Base-by-base conservation (phyloP, 2,113 vertebrate genomes). In the Thomomys bottae region DNA sequence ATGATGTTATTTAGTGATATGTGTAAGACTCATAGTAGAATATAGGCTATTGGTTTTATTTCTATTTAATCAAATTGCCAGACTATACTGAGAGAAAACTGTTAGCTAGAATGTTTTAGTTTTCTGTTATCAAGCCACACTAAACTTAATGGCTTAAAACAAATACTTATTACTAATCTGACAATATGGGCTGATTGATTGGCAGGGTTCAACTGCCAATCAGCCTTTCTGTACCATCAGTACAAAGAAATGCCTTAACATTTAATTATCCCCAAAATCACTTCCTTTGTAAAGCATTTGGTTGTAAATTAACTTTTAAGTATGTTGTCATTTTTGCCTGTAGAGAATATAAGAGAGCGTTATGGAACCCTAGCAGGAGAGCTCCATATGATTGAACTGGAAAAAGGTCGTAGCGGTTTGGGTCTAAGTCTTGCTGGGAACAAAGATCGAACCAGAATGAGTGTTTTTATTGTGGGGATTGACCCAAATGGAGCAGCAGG, bases 381-480 rank as follows among this genome's bases (percentile, higher is more conserved):
- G 54, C 97, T 99, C 6, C 98, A 99, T 94, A 97, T 99, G 98
- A 99, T 99, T 71, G 98, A 99, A 92, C 97, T 99, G 97, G 99
- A 99, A 97, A 99, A 99, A 97, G 99, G 99, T 89, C 98, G 95
- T 78, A 98, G 98, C 10, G 99, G 99, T 87, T 98, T 99, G 97
- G 99, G 99, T 83, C 98, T 99, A 91, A 99, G 99, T 97, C 98
- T 99, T 97, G 99, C 99, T 49, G 99, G 99, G 42, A 99, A 99
- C 97, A 98, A 98, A 97, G 99, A 99, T 97, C 98, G 99, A 93
- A 98, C 98, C 36, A 98, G 98, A 93, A 99, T 99, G 99, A 99
- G 99, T 87, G 99, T 99, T 87, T 99, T 99, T 89, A 97, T 99
- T 94, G 99, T 99, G 97, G 99, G 99, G 78, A 99, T 99, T 92